Conservation (phyloP, 2,113 vertebrate species). For the Phyllopteryx taeniolatus region DNA sequence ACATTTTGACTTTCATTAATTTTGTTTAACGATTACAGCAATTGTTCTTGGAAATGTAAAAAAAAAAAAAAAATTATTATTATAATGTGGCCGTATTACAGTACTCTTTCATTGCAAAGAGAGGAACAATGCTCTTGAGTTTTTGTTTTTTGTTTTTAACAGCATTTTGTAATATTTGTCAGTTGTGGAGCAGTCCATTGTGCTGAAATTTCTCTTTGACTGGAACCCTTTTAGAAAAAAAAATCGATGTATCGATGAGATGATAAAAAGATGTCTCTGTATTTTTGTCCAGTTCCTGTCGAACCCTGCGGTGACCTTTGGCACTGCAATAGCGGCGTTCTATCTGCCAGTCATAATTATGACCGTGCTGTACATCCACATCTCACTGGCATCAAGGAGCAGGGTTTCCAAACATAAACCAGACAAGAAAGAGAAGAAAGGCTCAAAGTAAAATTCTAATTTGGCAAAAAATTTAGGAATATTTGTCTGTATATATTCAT, state of each 20-base stretch:
- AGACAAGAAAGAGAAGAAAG: constrained; percentile 89
- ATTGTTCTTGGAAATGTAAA: too few species aligned
- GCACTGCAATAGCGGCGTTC: constrained; percentile 96
- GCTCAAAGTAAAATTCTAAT: constrained; percentile 66
- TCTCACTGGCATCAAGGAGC: constrained; percentile 94
- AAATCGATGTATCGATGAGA: background rate
- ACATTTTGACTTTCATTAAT: too few species aligned
- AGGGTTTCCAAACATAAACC: constrained; percentile 89
- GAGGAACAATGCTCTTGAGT: background rate
- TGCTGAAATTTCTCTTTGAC: background rate
- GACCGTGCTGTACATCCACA: constrained; percentile 95
- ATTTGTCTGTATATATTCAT: background rate
- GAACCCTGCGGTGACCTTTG: constrained; percentile 91
- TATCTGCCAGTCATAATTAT: constrained; percentile 97
- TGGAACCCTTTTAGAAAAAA: background rate
- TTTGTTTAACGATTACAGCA: too few species aligned
- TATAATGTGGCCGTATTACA: background rate
- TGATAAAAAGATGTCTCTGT: background rate
- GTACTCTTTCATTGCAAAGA: background rate
- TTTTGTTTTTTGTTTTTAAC: background rate
- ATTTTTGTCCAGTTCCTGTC: constrained; percentile 85
- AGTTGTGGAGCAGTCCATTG: too few species aligned
- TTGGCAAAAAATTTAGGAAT: background rate
- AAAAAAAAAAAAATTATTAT: too few species aligned
- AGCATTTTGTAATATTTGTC: background rate